Evolutionary conservation across 2,888 invertebrate genomes (phyloP).

Genomic region (Amiota mariae): DNA sequence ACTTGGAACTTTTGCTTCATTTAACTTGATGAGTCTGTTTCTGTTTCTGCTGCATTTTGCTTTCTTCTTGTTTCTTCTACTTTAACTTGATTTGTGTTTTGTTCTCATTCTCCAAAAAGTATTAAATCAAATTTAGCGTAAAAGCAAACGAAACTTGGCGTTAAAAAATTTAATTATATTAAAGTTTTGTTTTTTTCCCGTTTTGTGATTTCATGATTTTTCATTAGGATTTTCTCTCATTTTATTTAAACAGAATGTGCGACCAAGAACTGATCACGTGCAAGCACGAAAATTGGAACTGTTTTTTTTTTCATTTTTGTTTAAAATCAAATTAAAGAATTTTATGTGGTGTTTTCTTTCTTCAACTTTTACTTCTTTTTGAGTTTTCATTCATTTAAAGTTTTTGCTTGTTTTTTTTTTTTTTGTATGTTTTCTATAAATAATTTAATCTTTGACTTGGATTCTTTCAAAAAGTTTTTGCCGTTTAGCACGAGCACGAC

Average conservation of each 20-base stretch:
- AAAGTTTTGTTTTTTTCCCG: conserved; percentile 20
- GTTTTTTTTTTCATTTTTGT: conserved; percentile 26
- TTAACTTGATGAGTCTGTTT: conserved; percentile 51
- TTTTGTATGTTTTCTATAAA: not conserved
- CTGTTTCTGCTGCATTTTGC: conserved; percentile 46
- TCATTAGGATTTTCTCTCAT: no score
- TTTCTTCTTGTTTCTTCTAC: no score
- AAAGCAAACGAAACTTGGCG: conserved; percentile 15
- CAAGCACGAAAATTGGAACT: not conserved
- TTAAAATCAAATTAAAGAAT: conserved; percentile 13
- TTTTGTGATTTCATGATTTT: no score
- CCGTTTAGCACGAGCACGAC: no score
- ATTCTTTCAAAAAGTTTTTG: no score
- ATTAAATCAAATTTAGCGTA: conserved; percentile 57
- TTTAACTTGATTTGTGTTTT: no score
- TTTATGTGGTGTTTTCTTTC: not conserved
- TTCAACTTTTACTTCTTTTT: not conserved
- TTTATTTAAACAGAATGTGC: no score
- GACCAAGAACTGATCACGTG: no score
- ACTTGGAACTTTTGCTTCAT: conserved; percentile 53
- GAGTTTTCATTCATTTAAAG: not conserved
- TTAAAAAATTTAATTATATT: conserved; percentile 32
- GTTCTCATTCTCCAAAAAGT: conserved; percentile 14
- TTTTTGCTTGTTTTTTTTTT: conserved; percentile 9
- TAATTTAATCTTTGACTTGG: conserved; percentile 28